Evolutionary conservation across 2,888 invertebrate species (phyloP).

Genomic region (Dasypolia templi): DNA sequence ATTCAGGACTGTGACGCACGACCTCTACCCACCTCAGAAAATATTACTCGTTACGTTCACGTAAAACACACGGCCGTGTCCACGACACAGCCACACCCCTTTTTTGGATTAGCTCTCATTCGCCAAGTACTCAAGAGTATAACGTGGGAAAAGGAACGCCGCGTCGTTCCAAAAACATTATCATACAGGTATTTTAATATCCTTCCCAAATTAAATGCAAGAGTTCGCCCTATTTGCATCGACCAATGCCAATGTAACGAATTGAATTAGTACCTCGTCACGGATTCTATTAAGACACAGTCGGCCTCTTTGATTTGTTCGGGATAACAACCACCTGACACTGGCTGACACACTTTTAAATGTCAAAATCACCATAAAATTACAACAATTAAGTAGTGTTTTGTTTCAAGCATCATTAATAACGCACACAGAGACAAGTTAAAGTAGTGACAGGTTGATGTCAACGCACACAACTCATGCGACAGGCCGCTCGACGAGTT

Average conservation of each 20-base stretch:
- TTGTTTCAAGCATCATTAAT: slow-evolving; percentile 12
- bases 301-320: slow-evolving; percentile 19
- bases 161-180: too few species aligned
- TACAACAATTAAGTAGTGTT: slow-evolving; percentile 38
- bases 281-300: background rate
- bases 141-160: too few species aligned
- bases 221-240: too few species aligned
- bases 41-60: too few species aligned
- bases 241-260: background rate
- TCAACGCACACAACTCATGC: slow-evolving; percentile 64
- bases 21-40: too few species aligned
- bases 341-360: slow-evolving; percentile 49
- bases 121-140: too few species aligned
- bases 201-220: background rate
- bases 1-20: too few species aligned
- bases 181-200: too few species aligned
- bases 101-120: too few species aligned
- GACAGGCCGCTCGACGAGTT: slow-evolving; percentile 65
- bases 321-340: slow-evolving; percentile 7
- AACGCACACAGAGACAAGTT: slow-evolving; percentile 17
- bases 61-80: too few species aligned
- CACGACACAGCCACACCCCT: too few species aligned
- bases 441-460: slow-evolving; percentile 38
- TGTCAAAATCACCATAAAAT: slow-evolving; percentile 45
- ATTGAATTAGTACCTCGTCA: background rate